Base-by-base conservation (phyloP, 2,797 vertebrate species). In the Siniperca scherzeri region DNA sequence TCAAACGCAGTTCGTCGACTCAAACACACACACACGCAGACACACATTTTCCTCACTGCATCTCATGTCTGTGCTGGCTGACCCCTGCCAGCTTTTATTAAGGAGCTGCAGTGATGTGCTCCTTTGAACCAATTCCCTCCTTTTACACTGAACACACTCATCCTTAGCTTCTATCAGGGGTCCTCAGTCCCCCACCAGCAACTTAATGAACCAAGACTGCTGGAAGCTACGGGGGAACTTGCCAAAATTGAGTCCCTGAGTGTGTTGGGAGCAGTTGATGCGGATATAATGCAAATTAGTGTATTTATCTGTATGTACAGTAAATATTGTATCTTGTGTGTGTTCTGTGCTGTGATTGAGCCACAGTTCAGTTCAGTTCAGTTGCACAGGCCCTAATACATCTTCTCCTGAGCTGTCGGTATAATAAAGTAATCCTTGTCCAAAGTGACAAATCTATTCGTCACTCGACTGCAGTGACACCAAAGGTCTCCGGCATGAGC, bases 41-140 rank as follows among this genome's bases (percentile, higher is more conserved):
- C 74, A 82, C 89, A 82, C 82, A 72, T 70, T 78, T 82, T 88
- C 61, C 84, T 81, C 71, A 2, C 76, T 84, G 87, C 91, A 79
- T 91, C 92, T 93, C 84, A 87, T 91, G 91, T 92, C 87, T 95
- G 94, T 95, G 91, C 94, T 92, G 96, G 95, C 96, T 97, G 96
- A 97, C 96, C 96, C 96, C 97, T 97, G 97, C 96, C 96, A 96
- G 93, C 94, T 96, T 96, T 96, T 96, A 98, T 98, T 97, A 98
- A 97, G 97, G 96, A 97, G 97, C 96, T 96, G 96, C 96, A 96
- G 95, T 96, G 97, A 97, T 97, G 96, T 97, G 96, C 95, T 96
- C 96, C 96, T 97, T 97, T 97, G 96, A 97, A 97, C 96, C 87
- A 33, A 78, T 96, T 96, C 96, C 95, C 95, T 97, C 96, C 96